phyloP scores from a whole-genome alignment of 1,140 invertebrate species.

The Aphelenchoides fujianensis region DNA sequence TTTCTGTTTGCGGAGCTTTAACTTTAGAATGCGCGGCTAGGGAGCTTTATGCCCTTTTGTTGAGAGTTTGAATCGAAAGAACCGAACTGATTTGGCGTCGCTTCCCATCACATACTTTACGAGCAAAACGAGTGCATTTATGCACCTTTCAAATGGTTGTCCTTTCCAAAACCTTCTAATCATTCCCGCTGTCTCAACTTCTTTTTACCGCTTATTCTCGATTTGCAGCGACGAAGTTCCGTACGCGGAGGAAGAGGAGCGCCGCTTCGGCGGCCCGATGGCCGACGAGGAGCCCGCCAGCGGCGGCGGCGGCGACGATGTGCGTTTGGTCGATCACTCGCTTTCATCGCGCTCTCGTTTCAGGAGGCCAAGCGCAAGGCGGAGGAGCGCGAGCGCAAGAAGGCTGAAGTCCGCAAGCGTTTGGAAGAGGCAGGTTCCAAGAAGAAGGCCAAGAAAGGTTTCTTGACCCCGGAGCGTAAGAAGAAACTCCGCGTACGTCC shows the following conservation, averaged over 20 bases:
- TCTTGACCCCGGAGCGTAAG: conserved; percentile 61
- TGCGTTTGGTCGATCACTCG: background rate
- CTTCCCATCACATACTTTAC: too few species aligned
- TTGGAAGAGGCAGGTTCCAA: conserved; percentile 59
- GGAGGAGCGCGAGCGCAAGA: conserved; percentile 59
- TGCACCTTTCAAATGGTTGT: too few species aligned
- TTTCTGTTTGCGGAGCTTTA: too few species aligned
- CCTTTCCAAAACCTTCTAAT: too few species aligned
- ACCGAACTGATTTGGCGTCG: too few species aligned
- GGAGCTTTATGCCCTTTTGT: too few species aligned
- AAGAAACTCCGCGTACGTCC: conserved; percentile 68
- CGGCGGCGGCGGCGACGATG: conserved; percentile 17
- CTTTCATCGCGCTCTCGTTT: conserved; percentile 15
- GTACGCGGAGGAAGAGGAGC: conserved; percentile 14
- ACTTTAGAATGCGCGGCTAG: too few species aligned
- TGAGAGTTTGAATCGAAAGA: too few species aligned
- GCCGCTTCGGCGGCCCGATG: conserved; percentile 30
- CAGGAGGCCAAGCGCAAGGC: conserved; percentile 60
- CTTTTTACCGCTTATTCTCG: too few species aligned
- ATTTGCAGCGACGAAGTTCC: background rate
- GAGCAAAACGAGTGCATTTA: too few species aligned
- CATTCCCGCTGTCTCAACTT: too few species aligned
- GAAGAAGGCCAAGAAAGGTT: conserved; percentile 62
- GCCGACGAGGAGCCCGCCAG: conserved; percentile 24
- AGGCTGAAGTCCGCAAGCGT: conserved; percentile 61